A percentile compares a stretch with the other conserved stretches of the same genome.
Evolutionary conservation across 2,797 vertebrate genomes (phyloP).

Genomic region (Brachyalestes nurse): DNA sequence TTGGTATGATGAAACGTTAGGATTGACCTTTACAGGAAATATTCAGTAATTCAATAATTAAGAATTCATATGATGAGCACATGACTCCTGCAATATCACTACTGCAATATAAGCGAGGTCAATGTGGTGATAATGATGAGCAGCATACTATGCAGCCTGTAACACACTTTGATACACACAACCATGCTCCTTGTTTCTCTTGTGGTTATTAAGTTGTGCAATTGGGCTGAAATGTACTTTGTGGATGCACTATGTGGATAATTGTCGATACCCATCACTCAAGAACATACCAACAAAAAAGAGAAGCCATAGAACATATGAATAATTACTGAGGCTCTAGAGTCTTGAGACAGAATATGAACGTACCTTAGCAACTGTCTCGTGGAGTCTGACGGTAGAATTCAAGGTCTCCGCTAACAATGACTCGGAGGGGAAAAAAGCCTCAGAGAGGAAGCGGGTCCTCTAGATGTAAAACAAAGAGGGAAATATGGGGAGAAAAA

Average conservation of each 20-base stretch:
- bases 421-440: constrained; percentile 76
- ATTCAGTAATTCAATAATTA: too few species aligned
- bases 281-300: constrained; percentile 5
- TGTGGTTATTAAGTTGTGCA: not conserved
- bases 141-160: not conserved
- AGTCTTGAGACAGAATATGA: constrained; percentile 14
- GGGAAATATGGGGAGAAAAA: not conserved
- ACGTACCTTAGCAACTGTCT: constrained; percentile 90
- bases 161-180: not conserved
- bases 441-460: constrained; percentile 85
- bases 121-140: not conserved
- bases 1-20: too few species aligned
- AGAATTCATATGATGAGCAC: too few species aligned
- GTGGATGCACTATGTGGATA: not conserved
- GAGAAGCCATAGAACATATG: constrained; percentile 20
- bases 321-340: constrained; percentile 10
- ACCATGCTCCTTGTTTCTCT: not conserved
- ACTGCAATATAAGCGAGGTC: not conserved
- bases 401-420: constrained; percentile 79
- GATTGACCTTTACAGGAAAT: too few species aligned
- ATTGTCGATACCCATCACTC: not conserved
- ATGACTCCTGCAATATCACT: too few species aligned
- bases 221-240: not conserved
- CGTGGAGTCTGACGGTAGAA: constrained; percentile 86
- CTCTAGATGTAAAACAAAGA: constrained; percentile 47